These are phyloP conservation scores for Crypturellus undulatus DNA, from an alignment of 2,113 vertebrate species.

Conservation along the genomic window DNA sequence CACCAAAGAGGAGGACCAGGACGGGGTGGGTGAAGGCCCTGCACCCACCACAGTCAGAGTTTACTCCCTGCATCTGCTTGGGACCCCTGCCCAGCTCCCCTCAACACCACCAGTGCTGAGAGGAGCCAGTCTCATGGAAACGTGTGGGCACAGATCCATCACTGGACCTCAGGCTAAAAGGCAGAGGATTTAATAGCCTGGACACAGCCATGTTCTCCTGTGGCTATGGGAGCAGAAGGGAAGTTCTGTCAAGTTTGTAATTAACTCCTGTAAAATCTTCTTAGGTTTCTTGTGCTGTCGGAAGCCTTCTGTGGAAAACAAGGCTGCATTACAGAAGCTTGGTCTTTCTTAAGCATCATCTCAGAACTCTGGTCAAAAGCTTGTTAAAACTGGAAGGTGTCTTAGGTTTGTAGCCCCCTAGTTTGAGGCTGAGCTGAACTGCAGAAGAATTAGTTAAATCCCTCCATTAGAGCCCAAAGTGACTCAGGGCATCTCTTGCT, in stretches of 20 bases:
- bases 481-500: not conserved
- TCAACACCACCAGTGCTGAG: not conserved
- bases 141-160: not conserved
- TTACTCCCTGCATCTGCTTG: rapidly evolving
- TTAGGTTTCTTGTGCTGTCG: not conserved
- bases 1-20: not conserved
- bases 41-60: not conserved
- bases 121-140: rapidly evolving
- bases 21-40: not conserved
- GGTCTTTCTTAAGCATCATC: not conserved
- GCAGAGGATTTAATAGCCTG: not conserved
- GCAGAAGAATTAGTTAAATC: too few species aligned
- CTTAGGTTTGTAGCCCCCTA: not conserved
- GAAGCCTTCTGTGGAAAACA: not conserved
- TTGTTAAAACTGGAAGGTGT: not conserved
- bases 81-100: not conserved
- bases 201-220: not conserved
- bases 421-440: not conserved
- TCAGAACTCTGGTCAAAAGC: not conserved
- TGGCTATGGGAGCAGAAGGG: not conserved
- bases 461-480: not conserved
- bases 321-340: not conserved
- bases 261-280: not conserved
- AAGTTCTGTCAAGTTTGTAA: not conserved
- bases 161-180: not conserved